These are phyloP conservation scores for Dendrocincla fuliginosa DNA, from an alignment of 2,797 vertebrate species.

Conservation along the genomic window DNA sequence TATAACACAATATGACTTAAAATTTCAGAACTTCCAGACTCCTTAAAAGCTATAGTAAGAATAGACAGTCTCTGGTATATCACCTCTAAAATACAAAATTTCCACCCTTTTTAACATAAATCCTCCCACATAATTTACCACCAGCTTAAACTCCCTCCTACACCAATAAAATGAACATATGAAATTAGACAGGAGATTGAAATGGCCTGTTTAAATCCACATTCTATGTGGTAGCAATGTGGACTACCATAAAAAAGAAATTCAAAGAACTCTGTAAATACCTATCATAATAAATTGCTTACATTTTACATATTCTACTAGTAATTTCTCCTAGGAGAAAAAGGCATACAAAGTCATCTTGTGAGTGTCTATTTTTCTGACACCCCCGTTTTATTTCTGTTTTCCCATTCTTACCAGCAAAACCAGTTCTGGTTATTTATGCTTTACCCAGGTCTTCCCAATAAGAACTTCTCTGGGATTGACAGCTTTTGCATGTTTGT, in stretches of 20 bases:
- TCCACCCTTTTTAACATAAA: neutral
- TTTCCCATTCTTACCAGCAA: neutral
- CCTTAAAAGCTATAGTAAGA: neutral
- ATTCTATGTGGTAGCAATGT: neutral
- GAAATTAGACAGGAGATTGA: neutral
- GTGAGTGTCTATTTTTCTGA: neutral
- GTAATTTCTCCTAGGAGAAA: neutral
- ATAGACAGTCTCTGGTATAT: neutral
- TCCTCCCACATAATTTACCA: neutral
- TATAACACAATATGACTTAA: neutral
- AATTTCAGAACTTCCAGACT: neutral
- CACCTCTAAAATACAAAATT: neutral
- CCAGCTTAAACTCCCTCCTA: neutral
- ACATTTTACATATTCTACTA: neutral
- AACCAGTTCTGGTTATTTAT: neutral
- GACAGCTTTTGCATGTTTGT: neutral
- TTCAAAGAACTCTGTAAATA: neutral
- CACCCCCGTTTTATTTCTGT: neutral
- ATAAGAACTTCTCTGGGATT: neutral
- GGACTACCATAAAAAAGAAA: neutral
- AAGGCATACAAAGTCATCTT: neutral
- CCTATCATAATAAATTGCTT: neutral
- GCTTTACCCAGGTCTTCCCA: neutral
- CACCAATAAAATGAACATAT: neutral
- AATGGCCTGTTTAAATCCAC: neutral